These are phyloP conservation scores for Muschampia staudingeri DNA, from an alignment of 2,888 invertebrate species.

Conservation along the genomic window DNA sequence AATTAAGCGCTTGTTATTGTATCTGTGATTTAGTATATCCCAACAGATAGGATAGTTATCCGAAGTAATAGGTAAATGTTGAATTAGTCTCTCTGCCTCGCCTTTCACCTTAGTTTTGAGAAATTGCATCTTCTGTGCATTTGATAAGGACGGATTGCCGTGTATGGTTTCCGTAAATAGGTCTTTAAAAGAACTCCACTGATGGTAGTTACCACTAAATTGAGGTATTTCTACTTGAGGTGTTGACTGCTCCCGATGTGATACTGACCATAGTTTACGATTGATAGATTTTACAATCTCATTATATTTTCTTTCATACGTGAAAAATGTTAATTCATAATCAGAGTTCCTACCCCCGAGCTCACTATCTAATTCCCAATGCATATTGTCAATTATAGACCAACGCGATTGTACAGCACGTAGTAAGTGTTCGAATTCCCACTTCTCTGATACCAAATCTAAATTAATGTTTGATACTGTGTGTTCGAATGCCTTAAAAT, in stretches of 20 bases:
- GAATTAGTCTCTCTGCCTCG: constrained; percentile 25
- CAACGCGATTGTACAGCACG: neutral
- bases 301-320: neutral
- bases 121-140: constrained; percentile 27
- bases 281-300: constrained; percentile 22
- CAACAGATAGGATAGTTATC: constrained; percentile 14
- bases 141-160: neutral
- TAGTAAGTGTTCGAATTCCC: constrained; percentile 8
- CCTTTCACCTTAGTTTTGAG: constrained; percentile 15
- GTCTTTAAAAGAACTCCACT: constrained; percentile 31
- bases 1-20: constrained; percentile 46
- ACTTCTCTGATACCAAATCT: neutral
- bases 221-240: constrained; percentile 17
- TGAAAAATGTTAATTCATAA: neutral
- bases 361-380: neutral
- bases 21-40: constrained; percentile 31
- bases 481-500: neutral
- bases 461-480: neutral
- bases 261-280: constrained; percentile 20
- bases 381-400: neutral
- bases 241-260: neutral
- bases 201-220: constrained; percentile 21
- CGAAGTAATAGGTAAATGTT: constrained; percentile 21
- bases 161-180: constrained; percentile 21
- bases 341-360: neutral